Evolutionary conservation across 2,113 vertebrate genomes (phyloP), one percentile per base, ranked within the genome.

Genomic region (Calidris pugnax): DNA sequence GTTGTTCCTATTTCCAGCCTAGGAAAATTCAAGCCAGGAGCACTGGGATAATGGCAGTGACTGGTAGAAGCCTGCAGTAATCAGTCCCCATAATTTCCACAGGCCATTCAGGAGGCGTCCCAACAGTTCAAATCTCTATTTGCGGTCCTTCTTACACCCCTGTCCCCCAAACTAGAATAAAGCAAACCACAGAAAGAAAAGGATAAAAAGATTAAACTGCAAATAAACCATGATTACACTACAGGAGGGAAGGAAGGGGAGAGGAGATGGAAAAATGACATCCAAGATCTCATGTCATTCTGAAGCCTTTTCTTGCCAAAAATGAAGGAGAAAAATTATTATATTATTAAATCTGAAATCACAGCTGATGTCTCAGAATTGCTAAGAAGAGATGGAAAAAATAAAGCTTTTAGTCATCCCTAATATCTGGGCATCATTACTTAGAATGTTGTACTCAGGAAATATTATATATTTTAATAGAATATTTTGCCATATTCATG

Each of bases 241-340:
- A 66, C 4, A 57, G 41, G 35, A 79, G 4, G 9, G 51, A 82
- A 55, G 11, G 9, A 68, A 88, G 8, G 7, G 5, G 6, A 20
- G 28, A 35, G 55, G 10, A 47, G 4, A 13, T 17, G 4, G 28
- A 27, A 71, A 57, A 72, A 69, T 50, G 3, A 55, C 14, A 55
- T 53, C 24, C 35, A n/a, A 93, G 28, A 87, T 8, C 9, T 77
- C 19, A 66, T 50, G 80, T 87, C 10, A 57, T 60, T 37, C 24
- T 12, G 10, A 4, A 18, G 7, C 4, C 5, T 85, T 57, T 53
- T 51, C 32, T 59, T 33, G 13, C 4, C 3, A 10, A 9, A 24
- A 21, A 30, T 18, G 14, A 20, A 18, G 15, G 7, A 5, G 6
- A 12, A 8, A 5, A 27, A 2, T 8, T 5, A 17, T 30, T 4